Conservation (phyloP, 2,797 vertebrate species). For the Podarcis lilfordi region DNA sequence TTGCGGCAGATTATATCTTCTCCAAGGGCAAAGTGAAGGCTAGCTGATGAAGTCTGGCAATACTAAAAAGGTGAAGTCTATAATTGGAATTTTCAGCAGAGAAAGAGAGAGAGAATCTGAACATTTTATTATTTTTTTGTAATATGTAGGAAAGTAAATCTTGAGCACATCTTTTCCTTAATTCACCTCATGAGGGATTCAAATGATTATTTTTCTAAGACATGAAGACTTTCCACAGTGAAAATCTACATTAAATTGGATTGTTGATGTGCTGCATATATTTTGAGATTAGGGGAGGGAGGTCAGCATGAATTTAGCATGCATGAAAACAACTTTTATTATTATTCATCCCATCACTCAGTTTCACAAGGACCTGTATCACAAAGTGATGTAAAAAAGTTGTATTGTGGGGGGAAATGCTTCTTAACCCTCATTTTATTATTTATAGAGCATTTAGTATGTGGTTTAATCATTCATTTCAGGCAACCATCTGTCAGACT, state of each 20-base stretch:
- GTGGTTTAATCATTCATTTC: not conserved
- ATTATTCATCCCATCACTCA: not conserved
- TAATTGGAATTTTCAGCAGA: not conserved
- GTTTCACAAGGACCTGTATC: not conserved
- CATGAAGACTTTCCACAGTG: not conserved
- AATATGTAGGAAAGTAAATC: constrained; percentile 2
- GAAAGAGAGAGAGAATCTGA: not conserved
- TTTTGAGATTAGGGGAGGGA: not conserved
- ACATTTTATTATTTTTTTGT: not conserved
- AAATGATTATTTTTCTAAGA: not conserved
- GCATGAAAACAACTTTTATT: not conserved
- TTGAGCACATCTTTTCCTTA: not conserved
- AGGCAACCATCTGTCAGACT: not conserved
- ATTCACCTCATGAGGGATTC: not conserved
- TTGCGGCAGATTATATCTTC: constrained; percentile 8
- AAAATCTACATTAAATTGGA: not conserved
- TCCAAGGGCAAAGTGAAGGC: constrained; percentile 9
- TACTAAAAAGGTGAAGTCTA: not conserved
- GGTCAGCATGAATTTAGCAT: not conserved
- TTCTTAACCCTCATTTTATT: not conserved
- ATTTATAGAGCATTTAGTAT: not conserved
- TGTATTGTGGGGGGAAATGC: not conserved
- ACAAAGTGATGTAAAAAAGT: not conserved
- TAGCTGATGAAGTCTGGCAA: constrained; percentile 1
- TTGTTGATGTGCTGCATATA: not conserved